Percentiles rank a stretch among this genome's conserved stretches.
Conservation (phyloP, 2,888 invertebrate genomes). For the Cyclophora punctaria region DNA sequence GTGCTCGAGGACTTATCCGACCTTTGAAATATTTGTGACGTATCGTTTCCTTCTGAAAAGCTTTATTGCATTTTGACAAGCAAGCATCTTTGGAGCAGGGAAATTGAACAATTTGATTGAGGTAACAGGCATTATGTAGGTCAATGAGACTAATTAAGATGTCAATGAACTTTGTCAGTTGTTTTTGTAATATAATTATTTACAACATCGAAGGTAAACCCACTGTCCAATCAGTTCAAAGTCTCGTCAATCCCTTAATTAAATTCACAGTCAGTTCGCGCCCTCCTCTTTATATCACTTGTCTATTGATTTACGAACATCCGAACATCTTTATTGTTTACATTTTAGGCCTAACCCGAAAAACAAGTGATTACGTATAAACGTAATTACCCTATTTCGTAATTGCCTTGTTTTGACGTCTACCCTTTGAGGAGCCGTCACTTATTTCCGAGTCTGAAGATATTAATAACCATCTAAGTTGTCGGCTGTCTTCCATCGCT, state of each 20-base stretch:
- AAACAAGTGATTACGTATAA: constrained; percentile 58
- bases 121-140: no score
- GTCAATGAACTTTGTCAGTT: no score
- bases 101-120: no score
- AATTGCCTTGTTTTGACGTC: constrained; percentile 73
- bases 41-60: constrained; percentile 4
- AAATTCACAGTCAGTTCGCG: no score
- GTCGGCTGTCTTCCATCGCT: constrained; percentile 53
- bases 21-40: constrained; percentile 12
- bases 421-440: constrained; percentile 66
- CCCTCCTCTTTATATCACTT: no score
- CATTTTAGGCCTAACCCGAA: constrained; percentile 23
- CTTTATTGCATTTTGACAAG: constrained; percentile 3
- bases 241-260: no score
- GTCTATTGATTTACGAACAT: no score
- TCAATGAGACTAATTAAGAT: no score
- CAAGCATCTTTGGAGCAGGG: constrained; percentile 2
- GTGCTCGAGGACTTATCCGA: constrained; percentile 2
- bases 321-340: no score
- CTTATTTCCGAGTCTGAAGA: constrained; percentile 64
- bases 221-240: no score
- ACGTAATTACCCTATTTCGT: constrained; percentile 68
- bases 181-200: no score
- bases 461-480: constrained; percentile 71
- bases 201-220: no score